Percentiles rank a stretch among this genome's conserved stretches.
Evolutionary conservation across 2,113 vertebrate genomes (phyloP).

Genomic region (Gorsachius goisagi): DNA sequence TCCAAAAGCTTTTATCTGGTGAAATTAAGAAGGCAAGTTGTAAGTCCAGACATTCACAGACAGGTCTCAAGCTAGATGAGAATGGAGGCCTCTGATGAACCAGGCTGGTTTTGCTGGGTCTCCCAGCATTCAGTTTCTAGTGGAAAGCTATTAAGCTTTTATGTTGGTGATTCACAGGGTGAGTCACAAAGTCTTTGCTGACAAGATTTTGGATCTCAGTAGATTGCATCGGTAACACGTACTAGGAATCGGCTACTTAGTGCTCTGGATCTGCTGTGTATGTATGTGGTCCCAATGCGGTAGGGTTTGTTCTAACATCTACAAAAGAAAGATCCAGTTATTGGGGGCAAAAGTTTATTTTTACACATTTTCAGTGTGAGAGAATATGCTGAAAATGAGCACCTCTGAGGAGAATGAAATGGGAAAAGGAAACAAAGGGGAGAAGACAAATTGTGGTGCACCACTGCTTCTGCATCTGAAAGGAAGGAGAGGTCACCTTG

Average conservation of each 20-base stretch:
- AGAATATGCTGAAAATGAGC: background rate
- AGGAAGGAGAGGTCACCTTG: background rate
- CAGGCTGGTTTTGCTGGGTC: background rate
- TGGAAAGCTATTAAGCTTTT: background rate
- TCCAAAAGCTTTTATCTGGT: background rate
- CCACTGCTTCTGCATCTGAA: background rate
- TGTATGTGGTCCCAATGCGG: fast-evolving
- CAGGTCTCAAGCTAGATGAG: background rate
- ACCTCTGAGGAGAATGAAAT: background rate
- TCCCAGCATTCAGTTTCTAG: background rate
- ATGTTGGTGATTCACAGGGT: background rate
- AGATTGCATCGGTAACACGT: background rate
- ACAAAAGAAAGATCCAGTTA: background rate
- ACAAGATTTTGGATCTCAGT: background rate
- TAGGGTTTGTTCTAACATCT: background rate
- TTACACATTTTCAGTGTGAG: background rate
- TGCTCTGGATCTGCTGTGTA: background rate
- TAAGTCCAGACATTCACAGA: background rate
- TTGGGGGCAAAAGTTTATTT: fast-evolving
- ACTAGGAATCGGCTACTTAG: background rate
- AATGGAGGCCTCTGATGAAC: background rate
- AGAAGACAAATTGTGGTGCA: background rate
- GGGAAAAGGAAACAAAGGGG: background rate
- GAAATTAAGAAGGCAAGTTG: background rate
- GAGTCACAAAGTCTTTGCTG: background rate